phyloP scores from a whole-genome alignment of 2,113 vertebrate species.

The Stigmatopora argus region DNA sequence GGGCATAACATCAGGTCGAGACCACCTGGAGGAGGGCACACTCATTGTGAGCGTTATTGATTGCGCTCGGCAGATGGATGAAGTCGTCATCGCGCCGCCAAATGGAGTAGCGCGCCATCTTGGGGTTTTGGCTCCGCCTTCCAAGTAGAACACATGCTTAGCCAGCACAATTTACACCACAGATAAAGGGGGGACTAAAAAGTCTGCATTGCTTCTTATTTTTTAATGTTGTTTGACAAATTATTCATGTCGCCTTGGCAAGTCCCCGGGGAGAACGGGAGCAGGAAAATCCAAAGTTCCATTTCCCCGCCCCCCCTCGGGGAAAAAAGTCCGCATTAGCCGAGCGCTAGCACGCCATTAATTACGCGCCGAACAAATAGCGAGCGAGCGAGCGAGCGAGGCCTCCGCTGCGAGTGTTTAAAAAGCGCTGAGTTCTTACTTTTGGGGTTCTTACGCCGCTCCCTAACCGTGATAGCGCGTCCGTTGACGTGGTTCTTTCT shows the following conservation, averaged over 20 bases:
- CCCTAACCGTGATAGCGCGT: constrained; percentile 20
- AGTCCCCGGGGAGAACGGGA: constrained; percentile 52
- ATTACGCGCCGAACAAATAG: constrained; percentile 60
- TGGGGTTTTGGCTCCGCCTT: neutral
- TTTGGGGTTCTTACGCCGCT: neutral
- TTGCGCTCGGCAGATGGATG: constrained; percentile 10
- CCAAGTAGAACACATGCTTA: constrained; percentile 41
- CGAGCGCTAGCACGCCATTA: constrained; percentile 37
- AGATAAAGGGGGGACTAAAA: constrained; percentile 44
- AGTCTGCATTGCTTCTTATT: constrained; percentile 32
- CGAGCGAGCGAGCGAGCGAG: constrained; percentile 23
- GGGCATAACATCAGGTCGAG: constrained; percentile 1
- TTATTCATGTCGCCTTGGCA: constrained; percentile 66
- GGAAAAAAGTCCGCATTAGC: constrained; percentile 56
- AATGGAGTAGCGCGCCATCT: too few relatives aligned
- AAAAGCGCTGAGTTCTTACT: neutral
- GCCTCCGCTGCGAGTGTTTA: neutral
- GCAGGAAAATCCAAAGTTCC: constrained; percentile 62
- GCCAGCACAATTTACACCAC: constrained; percentile 38
- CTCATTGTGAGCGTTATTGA: constrained; percentile 16
- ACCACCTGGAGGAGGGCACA: neutral
- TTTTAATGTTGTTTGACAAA: constrained; percentile 64
- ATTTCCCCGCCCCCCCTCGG: constrained; percentile 61
- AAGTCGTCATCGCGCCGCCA: constrained; percentile 5
- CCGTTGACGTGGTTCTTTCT: too few relatives aligned